These are phyloP conservation scores for Heterochromis multidens DNA, from an alignment of 2,113 vertebrate genomes.

Conservation along the genomic window DNA sequence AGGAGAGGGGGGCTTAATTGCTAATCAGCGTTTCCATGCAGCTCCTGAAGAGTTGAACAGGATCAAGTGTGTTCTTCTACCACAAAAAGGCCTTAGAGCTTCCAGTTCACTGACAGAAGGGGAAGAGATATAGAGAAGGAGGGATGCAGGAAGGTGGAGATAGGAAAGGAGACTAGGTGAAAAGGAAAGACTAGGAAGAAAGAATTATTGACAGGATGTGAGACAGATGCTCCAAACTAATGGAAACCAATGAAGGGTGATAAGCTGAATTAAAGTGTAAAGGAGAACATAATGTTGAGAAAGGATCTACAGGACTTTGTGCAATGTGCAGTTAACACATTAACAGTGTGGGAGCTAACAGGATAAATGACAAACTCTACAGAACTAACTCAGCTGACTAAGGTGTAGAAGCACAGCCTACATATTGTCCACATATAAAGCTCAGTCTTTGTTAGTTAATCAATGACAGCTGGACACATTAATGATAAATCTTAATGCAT, in stretches of 20 bases:
- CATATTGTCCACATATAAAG: not conserved
- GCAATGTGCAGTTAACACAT: not conserved
- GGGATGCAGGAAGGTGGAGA: not conserved
- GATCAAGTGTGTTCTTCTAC: slow-evolving; percentile 72
- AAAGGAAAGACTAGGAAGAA: not conserved
- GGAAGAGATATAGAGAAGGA: not conserved
- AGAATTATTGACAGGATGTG: not conserved
- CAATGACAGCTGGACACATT: not conserved
- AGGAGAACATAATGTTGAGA: not conserved
- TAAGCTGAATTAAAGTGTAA: not conserved
- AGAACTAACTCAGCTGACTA: too few species aligned
- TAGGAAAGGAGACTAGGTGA: not conserved
- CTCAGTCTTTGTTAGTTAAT: not conserved
- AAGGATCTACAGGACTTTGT: not conserved
- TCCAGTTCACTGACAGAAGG: slow-evolving; percentile 18
- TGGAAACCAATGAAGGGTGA: not conserved
- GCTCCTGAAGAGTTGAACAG: slow-evolving; percentile 75
- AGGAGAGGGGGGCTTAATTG: slow-evolving; percentile 75
- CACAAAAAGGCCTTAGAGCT: slow-evolving; percentile 60
- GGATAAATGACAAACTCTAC: not conserved
- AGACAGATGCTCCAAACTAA: not conserved
- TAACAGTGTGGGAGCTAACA: not conserved
- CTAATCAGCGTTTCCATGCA: slow-evolving; percentile 73
- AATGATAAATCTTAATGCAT: not conserved
- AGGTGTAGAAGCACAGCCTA: too few species aligned